Conservation (phyloP, 2,113 vertebrate genomes). For the Xiphias gladius region DNA sequence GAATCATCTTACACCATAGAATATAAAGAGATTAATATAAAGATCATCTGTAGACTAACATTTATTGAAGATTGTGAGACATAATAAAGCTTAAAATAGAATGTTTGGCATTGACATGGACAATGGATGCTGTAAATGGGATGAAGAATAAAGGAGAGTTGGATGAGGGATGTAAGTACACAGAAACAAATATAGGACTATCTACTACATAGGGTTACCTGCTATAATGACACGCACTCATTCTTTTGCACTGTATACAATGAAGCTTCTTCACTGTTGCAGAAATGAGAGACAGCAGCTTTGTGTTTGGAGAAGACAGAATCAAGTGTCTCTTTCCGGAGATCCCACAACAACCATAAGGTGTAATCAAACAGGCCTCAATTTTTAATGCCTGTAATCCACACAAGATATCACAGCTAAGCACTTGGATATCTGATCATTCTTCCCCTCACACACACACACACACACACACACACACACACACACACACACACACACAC, state of each 20-base stretch:
- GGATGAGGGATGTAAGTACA: too few relatives aligned
- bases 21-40: neutral
- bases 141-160: neutral
- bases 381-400: slow-evolving; percentile 40
- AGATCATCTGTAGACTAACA: neutral
- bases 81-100: neutral
- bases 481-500: too few relatives aligned
- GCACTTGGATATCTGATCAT: slow-evolving; percentile 23
- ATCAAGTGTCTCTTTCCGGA: slow-evolving; percentile 51
- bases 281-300: neutral
- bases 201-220: neutral
- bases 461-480: too few relatives aligned
- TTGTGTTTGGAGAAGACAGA: neutral
- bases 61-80: neutral
- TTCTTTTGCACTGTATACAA: neutral
- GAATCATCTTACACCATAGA: too few relatives aligned
- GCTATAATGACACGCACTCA: neutral
- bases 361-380: slow-evolving; percentile 42
- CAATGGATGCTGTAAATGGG: neutral
- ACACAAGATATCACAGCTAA: slow-evolving; percentile 23
- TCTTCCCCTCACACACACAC: too few relatives aligned
- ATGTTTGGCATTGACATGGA: neutral
- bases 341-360: slow-evolving; percentile 8
- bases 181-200: too few relatives aligned
- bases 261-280: neutral